A percentile compares a stretch with the other conserved stretches of the same genome.
These are phyloP conservation scores for Carassius carassius DNA, from an alignment of 2,113 vertebrate genomes.

Conservation along the genomic window DNA sequence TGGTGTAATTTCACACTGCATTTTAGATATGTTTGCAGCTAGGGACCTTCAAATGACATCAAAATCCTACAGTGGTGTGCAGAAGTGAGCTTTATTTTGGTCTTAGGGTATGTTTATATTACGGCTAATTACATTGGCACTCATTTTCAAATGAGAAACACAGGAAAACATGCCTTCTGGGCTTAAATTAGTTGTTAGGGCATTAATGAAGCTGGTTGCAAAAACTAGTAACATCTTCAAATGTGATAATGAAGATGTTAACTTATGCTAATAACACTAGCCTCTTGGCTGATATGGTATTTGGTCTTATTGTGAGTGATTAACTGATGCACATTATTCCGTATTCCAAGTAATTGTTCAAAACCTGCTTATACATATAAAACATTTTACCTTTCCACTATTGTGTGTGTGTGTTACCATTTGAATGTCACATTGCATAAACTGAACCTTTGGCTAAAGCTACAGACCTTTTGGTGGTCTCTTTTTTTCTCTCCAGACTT, in stretches of 20 bases:
- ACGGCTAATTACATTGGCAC: background rate
- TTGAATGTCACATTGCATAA: background rate
- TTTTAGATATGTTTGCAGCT: slow-evolving; percentile 13
- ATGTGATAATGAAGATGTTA: background rate
- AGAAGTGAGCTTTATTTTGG: slow-evolving; percentile 23
- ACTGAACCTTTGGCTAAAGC: background rate
- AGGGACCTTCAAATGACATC: slow-evolving; percentile 34
- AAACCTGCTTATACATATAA: no score
- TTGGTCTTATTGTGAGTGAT: background rate
- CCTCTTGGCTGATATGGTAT: background rate
- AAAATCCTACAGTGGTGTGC: background rate
- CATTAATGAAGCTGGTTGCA: background rate
- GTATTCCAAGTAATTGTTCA: background rate
- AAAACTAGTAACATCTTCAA: background rate
- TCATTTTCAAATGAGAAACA: background rate
- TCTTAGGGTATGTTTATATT: background rate
- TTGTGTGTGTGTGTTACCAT: background rate
- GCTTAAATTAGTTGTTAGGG: background rate
- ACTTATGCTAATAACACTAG: background rate
- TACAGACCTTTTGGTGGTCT: slow-evolving; percentile 3
- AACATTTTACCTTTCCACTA: background rate
- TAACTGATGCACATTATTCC: background rate
- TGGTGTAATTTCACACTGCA: background rate
- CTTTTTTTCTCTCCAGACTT: background rate
- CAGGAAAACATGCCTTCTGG: background rate